Percentiles rank a stretch among this genome's conserved stretches.
phyloP scores from a whole-genome alignment of 2,888 invertebrate genomes.

The Patella caerulea region DNA sequence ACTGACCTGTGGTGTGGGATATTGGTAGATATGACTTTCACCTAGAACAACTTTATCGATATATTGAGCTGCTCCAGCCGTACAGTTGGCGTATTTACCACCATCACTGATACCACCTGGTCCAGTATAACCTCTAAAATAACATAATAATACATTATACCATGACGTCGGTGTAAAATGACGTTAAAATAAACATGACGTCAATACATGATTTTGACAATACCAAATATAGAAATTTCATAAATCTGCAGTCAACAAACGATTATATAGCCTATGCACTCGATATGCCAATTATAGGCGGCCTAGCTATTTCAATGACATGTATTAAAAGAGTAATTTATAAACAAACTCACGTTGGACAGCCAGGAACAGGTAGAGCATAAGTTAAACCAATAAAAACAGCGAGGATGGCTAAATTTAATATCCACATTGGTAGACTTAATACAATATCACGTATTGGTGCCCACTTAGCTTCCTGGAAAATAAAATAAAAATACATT shows the following conservation, averaged over 20 bases:
- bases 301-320: neutral
- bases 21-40: conserved; percentile 82
- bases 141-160: neutral
- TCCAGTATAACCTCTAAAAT: conserved; percentile 86
- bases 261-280: neutral
- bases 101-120: conserved; percentile 86
- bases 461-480: conserved; percentile 56
- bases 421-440: conserved; percentile 79
- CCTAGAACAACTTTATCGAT: conserved; percentile 85
- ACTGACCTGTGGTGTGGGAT: conserved; percentile 75
- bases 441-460: conserved; percentile 66
- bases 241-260: neutral
- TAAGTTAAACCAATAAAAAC: conserved; percentile 82
- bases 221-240: no score
- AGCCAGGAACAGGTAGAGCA: conserved; percentile 81
- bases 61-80: conserved; percentile 90
- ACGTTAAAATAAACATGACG: no score
- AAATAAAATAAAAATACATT: neutral
- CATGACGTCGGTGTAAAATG: no score
- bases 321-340: neutral
- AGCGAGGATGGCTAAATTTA: conserved; percentile 78
- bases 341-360: conserved; percentile 80
- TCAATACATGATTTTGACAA: no score
- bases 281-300: neutral
- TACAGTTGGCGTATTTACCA: conserved; percentile 77